These are phyloP conservation scores for Sphecodes monilicornis DNA, from an alignment of 2,888 invertebrate species.

Conservation along the genomic window DNA sequence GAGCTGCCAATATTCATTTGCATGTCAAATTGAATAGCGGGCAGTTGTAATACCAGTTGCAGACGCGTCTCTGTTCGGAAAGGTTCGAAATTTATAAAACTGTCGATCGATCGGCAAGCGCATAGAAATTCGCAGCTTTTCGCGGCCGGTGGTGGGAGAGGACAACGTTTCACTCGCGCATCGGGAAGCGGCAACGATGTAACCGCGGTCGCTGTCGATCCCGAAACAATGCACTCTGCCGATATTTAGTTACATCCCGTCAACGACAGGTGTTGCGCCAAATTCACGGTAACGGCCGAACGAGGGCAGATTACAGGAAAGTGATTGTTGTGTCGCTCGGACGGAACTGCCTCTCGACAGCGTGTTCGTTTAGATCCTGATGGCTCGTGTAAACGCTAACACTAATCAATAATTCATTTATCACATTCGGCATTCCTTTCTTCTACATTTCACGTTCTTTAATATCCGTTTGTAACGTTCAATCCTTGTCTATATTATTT, in stretches of 20 bases:
- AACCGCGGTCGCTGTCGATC: constrained; percentile 48
- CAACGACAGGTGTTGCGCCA: constrained; percentile 41
- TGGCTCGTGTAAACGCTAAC: constrained; percentile 18
- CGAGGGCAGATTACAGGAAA: constrained; percentile 49
- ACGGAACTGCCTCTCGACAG: background rate
- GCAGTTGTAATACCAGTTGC: background rate
- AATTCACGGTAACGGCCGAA: constrained; percentile 39
- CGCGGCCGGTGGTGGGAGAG: constrained; percentile 1
- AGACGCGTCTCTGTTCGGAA: background rate
- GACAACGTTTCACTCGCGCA: constrained; percentile 14
- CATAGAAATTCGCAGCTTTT: constrained; percentile 17
- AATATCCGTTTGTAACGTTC: no score
- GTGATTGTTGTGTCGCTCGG: constrained; percentile 26
- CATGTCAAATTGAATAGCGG: background rate
- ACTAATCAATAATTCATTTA: constrained; percentile 7
- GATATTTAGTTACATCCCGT: constrained; percentile 53
- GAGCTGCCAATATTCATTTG: background rate
- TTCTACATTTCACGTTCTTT: background rate
- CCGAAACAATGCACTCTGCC: constrained; percentile 51
- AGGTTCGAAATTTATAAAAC: constrained; percentile 8
- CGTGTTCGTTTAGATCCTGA: background rate
- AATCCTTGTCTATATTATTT: no score
- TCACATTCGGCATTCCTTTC: background rate
- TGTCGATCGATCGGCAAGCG: background rate
- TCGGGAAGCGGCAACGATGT: constrained; percentile 36